These are phyloP conservation scores for Scotopteryx bipunctaria DNA, from an alignment of 2,888 invertebrate genomes.

Conservation along the genomic window DNA sequence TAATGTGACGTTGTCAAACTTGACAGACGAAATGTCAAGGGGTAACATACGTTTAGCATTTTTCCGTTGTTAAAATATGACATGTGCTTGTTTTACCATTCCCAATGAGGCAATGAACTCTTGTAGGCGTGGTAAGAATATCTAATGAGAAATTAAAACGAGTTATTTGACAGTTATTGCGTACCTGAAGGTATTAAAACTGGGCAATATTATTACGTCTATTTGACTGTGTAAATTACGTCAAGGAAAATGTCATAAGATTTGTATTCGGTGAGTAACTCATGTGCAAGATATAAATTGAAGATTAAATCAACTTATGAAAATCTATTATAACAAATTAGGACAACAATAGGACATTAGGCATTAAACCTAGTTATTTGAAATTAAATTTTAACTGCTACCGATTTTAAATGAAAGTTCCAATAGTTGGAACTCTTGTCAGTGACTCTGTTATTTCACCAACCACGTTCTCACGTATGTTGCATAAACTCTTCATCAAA, in stretches of 20 bases:
- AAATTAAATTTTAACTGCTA: no score
- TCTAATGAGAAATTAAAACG: conserved; percentile 20
- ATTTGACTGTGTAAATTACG: no score
- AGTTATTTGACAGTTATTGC: conserved; percentile 14
- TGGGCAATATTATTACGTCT: no score
- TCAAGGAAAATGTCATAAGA: no score
- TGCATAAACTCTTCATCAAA: neutral
- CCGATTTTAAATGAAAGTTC: no score
- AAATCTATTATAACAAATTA: no score
- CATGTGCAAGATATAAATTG: no score
- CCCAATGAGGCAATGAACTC: conserved; percentile 24
- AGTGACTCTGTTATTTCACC: neutral
- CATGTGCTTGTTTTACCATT: conserved; percentile 11
- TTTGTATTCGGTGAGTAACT: no score
- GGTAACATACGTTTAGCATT: conserved; percentile 6
- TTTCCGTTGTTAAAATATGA: conserved; percentile 16
- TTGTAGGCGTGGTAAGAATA: conserved; percentile 22
- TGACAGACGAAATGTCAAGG: conserved; percentile 26
- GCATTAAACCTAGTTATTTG: no score
- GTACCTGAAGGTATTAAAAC: neutral
- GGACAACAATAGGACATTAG: no score
- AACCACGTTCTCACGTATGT: neutral
- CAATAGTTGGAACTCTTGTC: no score
- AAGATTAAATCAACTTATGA: no score
- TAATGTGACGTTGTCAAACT: conserved; percentile 7